Conservation (phyloP, 2,888 invertebrate genomes). For the Drosophila fulvimacula region DNA sequence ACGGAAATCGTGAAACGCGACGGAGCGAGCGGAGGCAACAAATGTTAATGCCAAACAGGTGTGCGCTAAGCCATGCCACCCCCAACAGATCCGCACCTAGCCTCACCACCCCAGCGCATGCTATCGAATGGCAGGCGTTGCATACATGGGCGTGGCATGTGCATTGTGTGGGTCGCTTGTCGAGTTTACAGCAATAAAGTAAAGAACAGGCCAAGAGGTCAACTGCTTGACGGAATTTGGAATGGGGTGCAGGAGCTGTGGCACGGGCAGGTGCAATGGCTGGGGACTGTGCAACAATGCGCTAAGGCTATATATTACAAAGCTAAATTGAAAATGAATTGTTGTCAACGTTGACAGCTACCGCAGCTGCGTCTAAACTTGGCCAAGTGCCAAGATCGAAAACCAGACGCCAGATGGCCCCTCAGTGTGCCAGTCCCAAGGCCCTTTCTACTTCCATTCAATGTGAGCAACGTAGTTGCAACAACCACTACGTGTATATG, state of each 20-base stretch:
- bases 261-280: too few relatives aligned
- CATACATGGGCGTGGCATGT: constrained; percentile 14
- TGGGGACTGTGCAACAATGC: background rate
- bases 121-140: background rate
- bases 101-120: background rate
- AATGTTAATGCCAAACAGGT: constrained; percentile 33
- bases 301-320: constrained; percentile 10
- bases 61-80: background rate
- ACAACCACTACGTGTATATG: too few relatives aligned
- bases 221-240: background rate
- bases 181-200: constrained; percentile 21
- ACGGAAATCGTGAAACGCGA: constrained; percentile 39
- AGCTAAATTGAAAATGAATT: constrained; percentile 47
- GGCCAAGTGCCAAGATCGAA: constrained; percentile 55
- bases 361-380: constrained; percentile 56
- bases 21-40: constrained; percentile 9
- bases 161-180: constrained; percentile 36
- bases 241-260: too few relatives aligned
- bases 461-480: background rate
- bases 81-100: background rate
- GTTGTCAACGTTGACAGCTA: constrained; percentile 63
- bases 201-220: background rate
- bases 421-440: background rate
- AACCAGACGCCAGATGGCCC: constrained; percentile 30
- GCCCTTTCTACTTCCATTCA: background rate